Evolutionary conservation across 2,888 invertebrate genomes (phyloP), one percentile per base, ranked within the genome.

Genomic region (Orgyia antiqua): DNA sequence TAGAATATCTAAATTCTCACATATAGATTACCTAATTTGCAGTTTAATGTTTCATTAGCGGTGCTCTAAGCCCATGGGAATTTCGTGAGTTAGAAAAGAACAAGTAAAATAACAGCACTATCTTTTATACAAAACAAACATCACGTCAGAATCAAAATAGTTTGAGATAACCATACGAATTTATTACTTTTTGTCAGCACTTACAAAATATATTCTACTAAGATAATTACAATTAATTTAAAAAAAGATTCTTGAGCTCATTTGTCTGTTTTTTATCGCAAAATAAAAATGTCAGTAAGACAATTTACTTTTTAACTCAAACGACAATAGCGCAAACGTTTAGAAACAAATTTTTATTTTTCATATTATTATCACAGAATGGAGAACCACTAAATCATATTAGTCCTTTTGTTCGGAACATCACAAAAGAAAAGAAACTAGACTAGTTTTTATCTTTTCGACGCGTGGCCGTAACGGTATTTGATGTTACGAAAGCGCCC

Each of bases 1-100:
- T 59, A 58, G 45, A 63, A 59, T 9, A 57, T 64, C 58, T 45
- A 33, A 57, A 69, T 80, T 80, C 80, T 66, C 82, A 83, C 83
- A 78, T 73, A 76, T 52, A 75, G 63, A 76, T 71, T 67, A 66
- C 73, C 75, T 82, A 71, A 79, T 82, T 82, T 80, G 71, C 72
- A 74, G 68, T 46, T 75, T 71, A 79, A 79, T 74, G 74, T 66
- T 59, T 52, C 59, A 72, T 75, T 72, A 76, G 59, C 62, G 53
- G 40, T 56, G 51, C 55, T 58, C 51, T 45, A 51, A 48, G 45
- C 68, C 53, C 72, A 74, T 79, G 80, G 67, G 79, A 83, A 72
- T 62, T 50, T 46, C 50, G 41, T 46, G 34, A 13, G 24, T 15
- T 23, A 28, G 41, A 55, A 55, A 57, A 70, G 68, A 60, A 68